Conservation (phyloP, 2,113 vertebrate genomes). For the Blennius ocellaris region DNA sequence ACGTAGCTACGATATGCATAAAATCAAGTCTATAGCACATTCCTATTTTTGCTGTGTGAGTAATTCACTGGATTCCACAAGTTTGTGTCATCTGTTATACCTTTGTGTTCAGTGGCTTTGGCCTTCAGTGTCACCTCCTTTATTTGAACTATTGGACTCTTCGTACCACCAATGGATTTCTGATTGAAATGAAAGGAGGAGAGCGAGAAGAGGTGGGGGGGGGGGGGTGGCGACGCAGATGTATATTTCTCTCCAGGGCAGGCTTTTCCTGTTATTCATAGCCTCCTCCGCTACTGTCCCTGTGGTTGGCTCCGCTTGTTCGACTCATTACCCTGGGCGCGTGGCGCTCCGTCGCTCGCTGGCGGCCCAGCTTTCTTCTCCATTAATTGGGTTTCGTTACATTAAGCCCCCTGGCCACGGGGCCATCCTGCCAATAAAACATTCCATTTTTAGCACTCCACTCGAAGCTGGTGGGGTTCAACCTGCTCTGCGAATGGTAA, state of each 20-base stretch:
- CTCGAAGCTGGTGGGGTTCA: slow-evolving; percentile 73
- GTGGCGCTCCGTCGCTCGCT: slow-evolving; percentile 75
- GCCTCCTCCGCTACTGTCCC: slow-evolving; percentile 70
- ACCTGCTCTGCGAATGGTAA: slow-evolving; percentile 71
- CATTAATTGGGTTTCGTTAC: slow-evolving; percentile 87
- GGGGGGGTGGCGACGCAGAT: slow-evolving; percentile 60
- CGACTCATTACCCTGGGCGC: slow-evolving; percentile 82
- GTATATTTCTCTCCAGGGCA: slow-evolving; percentile 75
- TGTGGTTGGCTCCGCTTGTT: slow-evolving; percentile 69
- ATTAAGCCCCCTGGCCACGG: slow-evolving; percentile 82
- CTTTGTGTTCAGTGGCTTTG: slow-evolving; percentile 20
- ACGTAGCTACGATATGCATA: slow-evolving; percentile 18
- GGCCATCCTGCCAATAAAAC: slow-evolving; percentile 82
- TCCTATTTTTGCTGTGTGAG: slow-evolving; percentile 3
- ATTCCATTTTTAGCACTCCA: slow-evolving; percentile 78
- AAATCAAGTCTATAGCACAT: slow-evolving; percentile 9
- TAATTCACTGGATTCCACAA: background rate
- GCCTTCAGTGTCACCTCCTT: slow-evolving; percentile 16
- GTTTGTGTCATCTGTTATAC: background rate
- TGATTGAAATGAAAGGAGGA: slow-evolving; percentile 50
- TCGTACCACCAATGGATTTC: slow-evolving; percentile 33
- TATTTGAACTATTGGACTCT: slow-evolving; percentile 36
- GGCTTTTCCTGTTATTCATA: slow-evolving; percentile 73
- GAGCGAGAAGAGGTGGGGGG: slow-evolving; percentile 14
- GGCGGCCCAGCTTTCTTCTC: slow-evolving; percentile 81